phyloP scores from a whole-genome alignment of 2,113 vertebrate genomes.

The Miniopterus natalensis region DNA sequence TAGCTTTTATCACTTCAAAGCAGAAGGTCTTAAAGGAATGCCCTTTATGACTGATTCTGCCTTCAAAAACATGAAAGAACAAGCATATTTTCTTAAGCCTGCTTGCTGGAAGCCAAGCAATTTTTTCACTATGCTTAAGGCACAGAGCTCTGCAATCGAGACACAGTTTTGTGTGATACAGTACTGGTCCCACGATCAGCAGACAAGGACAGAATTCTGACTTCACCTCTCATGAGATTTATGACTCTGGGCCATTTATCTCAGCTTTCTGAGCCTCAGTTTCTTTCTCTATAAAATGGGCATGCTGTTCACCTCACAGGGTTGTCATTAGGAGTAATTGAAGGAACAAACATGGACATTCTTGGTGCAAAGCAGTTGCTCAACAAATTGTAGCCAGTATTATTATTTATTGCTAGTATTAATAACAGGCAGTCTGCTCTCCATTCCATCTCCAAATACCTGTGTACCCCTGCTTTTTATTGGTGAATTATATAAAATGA shows the following conservation, averaged over 20 bases:
- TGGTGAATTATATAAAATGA: neutral
- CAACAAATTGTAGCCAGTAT: neutral
- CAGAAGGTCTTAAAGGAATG: conserved; percentile 78
- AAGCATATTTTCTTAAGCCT: conserved; percentile 75
- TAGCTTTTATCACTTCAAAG: conserved; percentile 84
- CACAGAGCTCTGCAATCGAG: neutral
- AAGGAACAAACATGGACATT: neutral
- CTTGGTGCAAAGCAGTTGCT: neutral
- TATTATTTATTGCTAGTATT: neutral
- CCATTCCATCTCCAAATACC: neutral
- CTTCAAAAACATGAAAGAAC: conserved; percentile 79
- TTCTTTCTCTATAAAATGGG: conserved; percentile 41
- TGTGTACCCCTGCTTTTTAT: neutral
- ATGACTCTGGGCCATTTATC: neutral
- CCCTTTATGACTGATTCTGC: conserved; percentile 77
- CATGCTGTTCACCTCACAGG: neutral
- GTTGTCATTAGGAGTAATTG: neutral
- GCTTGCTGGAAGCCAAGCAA: conserved; percentile 56
- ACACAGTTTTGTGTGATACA: too few species aligned
- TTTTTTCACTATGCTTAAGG: neutral
- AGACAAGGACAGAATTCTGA: neutral
- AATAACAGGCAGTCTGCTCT: neutral
- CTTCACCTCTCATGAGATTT: neutral
- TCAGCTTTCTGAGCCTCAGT: neutral
- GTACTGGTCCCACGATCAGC: neutral